phyloP scores from a whole-genome alignment of 2,797 vertebrate genomes.

The Percopsis omiscomaycus region DNA sequence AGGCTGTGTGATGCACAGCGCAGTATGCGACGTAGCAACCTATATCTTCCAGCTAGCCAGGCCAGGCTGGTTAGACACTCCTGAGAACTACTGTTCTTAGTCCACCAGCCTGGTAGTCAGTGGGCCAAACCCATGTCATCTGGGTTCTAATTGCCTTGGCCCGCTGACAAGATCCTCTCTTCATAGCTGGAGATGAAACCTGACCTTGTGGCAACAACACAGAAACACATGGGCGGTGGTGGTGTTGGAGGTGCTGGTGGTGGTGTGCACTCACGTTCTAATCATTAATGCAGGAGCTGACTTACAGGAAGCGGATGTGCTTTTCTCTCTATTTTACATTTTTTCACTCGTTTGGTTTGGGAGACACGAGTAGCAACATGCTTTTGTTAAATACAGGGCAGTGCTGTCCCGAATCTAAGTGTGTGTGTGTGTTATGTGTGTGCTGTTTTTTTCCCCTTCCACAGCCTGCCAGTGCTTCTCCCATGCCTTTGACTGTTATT shows the following conservation, averaged over 20 bases:
- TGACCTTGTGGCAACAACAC: conserved; percentile 35
- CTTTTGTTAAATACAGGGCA: conserved; percentile 38
- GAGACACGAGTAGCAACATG: conserved; percentile 36
- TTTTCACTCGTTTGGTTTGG: background rate
- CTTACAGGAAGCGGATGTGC: conserved; percentile 48
- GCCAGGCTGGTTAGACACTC: conserved; percentile 18
- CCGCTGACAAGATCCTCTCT: conserved; percentile 46
- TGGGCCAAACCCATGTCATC: conserved; percentile 41
- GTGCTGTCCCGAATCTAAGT: background rate
- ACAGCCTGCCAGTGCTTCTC: conserved; percentile 94
- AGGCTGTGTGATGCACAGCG: conserved; percentile 52
- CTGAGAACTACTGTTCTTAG: too few relatives aligned
- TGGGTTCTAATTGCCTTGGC: conserved; percentile 56
- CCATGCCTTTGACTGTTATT: conserved; percentile 90
- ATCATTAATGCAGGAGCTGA: conserved; percentile 39
- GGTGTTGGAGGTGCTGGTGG: conserved; percentile 29
- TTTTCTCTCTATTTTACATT: conserved; percentile 25
- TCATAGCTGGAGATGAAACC: conserved; percentile 39
- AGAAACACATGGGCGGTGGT: background rate
- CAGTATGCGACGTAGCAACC: conserved; percentile 9
- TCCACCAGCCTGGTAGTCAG: conserved; percentile 4
- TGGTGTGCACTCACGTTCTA: conserved; percentile 37
- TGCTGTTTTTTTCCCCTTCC: conserved; percentile 62
- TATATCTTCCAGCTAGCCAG: conserved; percentile 21
- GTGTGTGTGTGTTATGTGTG: conserved; percentile 25